Evolutionary conservation across 2,113 vertebrate species (phyloP).

Genomic region (Cyprinodon brontotheroides): DNA sequence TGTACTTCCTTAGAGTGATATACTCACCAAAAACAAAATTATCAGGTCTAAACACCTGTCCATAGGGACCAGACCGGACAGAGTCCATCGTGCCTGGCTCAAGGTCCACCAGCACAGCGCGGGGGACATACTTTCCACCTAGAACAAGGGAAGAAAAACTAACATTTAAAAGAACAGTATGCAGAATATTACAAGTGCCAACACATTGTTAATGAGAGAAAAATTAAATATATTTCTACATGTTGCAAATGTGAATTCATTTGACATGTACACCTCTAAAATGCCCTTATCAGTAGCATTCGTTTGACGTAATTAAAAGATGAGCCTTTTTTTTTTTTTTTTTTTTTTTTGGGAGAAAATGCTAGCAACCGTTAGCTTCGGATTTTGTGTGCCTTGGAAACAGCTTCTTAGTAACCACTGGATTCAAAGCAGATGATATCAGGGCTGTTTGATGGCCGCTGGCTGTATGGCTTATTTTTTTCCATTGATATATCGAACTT

Average conservation of each 20-base stretch:
- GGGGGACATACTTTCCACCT: constrained; percentile 71
- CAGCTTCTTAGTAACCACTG: constrained; percentile 29
- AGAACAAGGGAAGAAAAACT: background rate
- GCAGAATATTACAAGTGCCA: no score
- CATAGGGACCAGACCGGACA: constrained; percentile 45
- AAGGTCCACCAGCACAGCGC: constrained; percentile 68
- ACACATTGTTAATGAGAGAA: no score
- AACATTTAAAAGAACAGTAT: no score
- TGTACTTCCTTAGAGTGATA: background rate
- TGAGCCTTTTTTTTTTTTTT: no score
- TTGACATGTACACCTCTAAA: no score
- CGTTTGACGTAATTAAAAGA: no score
- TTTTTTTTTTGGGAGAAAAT: no score
- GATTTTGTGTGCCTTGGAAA: constrained; percentile 21
- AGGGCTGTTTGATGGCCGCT: constrained; percentile 18
- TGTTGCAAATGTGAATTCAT: no score
- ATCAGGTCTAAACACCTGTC: constrained; percentile 59
- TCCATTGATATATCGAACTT: background rate
- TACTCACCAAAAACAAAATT: constrained; percentile 72
- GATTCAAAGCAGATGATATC: background rate
- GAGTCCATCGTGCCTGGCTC: constrained; percentile 71
- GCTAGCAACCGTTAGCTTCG: no score
- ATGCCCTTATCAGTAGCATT: no score
- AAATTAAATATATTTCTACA: no score
- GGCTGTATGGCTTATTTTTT: background rate